Base-by-base conservation (phyloP, 2,888 invertebrate species). In the Drosophila leonis region DNA sequence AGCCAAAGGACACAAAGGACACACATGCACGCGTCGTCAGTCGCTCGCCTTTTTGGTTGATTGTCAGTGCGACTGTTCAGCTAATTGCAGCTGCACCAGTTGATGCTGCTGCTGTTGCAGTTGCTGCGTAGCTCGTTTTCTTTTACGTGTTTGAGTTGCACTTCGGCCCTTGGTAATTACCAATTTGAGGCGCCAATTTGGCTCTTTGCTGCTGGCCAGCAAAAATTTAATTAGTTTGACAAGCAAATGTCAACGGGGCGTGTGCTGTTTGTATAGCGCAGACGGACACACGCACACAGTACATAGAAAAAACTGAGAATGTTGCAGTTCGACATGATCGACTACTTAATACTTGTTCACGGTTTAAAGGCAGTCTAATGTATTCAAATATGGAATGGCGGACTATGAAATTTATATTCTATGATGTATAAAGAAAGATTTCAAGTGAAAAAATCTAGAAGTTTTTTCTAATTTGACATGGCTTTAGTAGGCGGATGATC, bases 181-280 rank as follows among this genome's bases (percentile, higher is more conserved):
- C 90, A 91, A 91, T 88, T 90, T 88, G 90, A 73, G 84, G 80
- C 87, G 87, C 86, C 86, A 86, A 80, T 80, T 88, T 81, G 90
- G 82, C 80, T 72, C 64, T 63, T 65, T 65, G 49, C 78, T 78
- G 63, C 70, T 78, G 79, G 72, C 78, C 78, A 75, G 72, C 84
- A 84, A 88, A 71, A 83, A 86, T 88, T 88, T 84, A 84, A 84
- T 84, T 84, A 84, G 89, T 86, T 84, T 84, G 89, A 83, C 89
- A 88, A 72, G 66, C 83, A 84, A 84, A 89, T 79, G 80, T 82
- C 75, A 68, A 65, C 63, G 61, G 48, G 27, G 31, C 54, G 54
- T 64, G 27, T 46, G 44, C 48, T 59, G 49, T 55, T 48, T 64
- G 55, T 42, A 48, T 27, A 46, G 15, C 35, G n/a, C 13, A 18